These are phyloP conservation scores for Nemoura dubitans DNA, from an alignment of 2,888 invertebrate species.

Conservation along the genomic window DNA sequence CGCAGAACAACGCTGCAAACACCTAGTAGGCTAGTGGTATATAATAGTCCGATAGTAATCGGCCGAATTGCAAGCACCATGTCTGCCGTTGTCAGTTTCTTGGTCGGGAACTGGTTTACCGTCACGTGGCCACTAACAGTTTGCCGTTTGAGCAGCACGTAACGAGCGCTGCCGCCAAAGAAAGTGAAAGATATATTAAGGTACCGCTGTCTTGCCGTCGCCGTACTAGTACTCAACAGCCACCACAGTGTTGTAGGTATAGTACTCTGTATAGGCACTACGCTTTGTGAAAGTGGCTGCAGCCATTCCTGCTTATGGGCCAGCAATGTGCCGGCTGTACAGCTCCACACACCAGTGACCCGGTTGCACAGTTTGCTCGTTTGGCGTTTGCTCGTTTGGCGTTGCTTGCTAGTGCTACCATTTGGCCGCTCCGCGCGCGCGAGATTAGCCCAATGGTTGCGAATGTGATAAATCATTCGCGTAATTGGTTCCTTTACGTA, in stretches of 20 bases:
- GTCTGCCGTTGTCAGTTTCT: neutral
- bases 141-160: too few species aligned
- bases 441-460: too few species aligned
- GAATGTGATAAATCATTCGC: neutral
- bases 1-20: neutral
- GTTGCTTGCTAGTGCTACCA: too few species aligned
- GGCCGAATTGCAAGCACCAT: neutral
- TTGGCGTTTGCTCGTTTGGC: neutral
- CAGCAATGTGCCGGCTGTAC: too few species aligned
- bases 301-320: neutral
- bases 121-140: too few species aligned
- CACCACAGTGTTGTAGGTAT: too few species aligned
- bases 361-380: neutral
- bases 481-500: neutral
- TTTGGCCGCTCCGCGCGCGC: too few species aligned
- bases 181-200: neutral
- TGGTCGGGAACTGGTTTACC: too few species aligned
- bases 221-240: too few species aligned
- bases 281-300: neutral
- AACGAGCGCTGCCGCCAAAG: neutral
- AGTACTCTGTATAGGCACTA: too few species aligned
- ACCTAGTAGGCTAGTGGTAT: too few species aligned
- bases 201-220: too few species aligned
- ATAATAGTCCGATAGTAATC: neutral
- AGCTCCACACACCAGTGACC: neutral